A percentile compares a stretch with the other conserved stretches of the same genome.
These are phyloP conservation scores for Labroides dimidiatus DNA, from an alignment of 2,797 vertebrate genomes.

Conservation along the genomic window DNA sequence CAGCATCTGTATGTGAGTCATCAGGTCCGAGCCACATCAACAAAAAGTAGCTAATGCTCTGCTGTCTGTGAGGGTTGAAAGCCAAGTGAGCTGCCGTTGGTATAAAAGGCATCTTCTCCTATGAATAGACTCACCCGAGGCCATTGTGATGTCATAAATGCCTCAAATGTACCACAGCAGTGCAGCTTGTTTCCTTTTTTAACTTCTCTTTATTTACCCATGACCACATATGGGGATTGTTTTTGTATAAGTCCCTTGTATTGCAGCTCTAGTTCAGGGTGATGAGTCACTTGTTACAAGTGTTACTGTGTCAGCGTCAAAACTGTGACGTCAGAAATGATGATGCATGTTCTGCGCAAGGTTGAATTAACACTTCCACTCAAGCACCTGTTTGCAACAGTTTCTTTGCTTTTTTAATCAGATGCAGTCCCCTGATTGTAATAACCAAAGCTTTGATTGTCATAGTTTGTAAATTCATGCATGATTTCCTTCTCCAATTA, in stretches of 20 bases:
- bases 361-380: slow-evolving; percentile 15
- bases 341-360: neutral
- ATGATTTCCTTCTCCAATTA: slow-evolving; percentile 55
- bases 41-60: slow-evolving; percentile 50
- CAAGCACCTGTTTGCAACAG: slow-evolving; percentile 36
- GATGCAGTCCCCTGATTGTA: slow-evolving; percentile 29
- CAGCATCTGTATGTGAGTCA: slow-evolving; percentile 49
- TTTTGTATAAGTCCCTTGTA: slow-evolving; percentile 30
- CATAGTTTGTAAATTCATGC: slow-evolving; percentile 1
- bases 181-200: slow-evolving; percentile 64
- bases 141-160: slow-evolving; percentile 73
- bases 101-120: slow-evolving; percentile 75
- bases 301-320: neutral
- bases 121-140: slow-evolving; percentile 75
- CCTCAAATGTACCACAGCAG: slow-evolving; percentile 57
- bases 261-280: slow-evolving; percentile 25
- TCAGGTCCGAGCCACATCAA: slow-evolving; percentile 55
- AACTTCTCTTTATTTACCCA: slow-evolving; percentile 64
- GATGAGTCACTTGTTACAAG: neutral
- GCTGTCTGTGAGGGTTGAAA: slow-evolving; percentile 58
- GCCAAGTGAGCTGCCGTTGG: slow-evolving; percentile 66
- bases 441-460: slow-evolving; percentile 38
- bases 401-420: slow-evolving; percentile 4
- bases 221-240: slow-evolving; percentile 63
- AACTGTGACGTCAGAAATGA: slow-evolving; percentile 1